Percentiles rank a stretch among this genome's conserved stretches.
These are phyloP conservation scores for Chrysolina haemoptera DNA, from an alignment of 2,888 invertebrate genomes.

Conservation along the genomic window DNA sequence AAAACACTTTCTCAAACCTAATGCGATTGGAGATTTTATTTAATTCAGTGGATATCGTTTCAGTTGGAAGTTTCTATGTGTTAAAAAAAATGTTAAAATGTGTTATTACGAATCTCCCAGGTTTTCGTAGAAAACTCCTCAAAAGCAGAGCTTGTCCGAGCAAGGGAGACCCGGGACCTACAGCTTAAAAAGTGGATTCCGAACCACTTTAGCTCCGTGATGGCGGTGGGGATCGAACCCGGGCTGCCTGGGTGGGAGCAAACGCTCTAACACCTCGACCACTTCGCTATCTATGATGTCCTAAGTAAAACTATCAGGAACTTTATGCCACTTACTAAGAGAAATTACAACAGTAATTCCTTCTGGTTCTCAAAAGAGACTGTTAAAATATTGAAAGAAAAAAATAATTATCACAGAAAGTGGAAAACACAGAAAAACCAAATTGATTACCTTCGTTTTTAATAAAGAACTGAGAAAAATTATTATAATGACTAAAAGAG, in stretches of 20 bases:
- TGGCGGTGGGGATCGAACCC: no score
- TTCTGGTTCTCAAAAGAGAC: background rate
- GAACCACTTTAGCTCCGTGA: no score
- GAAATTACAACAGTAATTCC: background rate
- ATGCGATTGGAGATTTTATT: background rate
- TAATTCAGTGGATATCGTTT: background rate
- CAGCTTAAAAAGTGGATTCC: no score
- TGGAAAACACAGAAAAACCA: background rate
- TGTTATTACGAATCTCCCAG: no score
- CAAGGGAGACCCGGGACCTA: no score
- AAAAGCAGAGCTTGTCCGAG: no score
- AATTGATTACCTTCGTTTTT: background rate
- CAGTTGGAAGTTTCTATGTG: background rate
- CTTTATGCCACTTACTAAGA: background rate
- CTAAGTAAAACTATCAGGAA: background rate
- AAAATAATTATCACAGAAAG: background rate
- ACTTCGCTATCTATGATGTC: background rate
- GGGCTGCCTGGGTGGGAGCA: no score
- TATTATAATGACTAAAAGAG: no score
- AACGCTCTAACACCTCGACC: no score
- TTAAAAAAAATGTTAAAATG: no score
- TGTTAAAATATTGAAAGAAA: background rate
- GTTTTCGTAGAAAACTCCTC: no score
- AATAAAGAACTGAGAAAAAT: no score
- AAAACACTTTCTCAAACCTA: background rate